A percentile compares a stretch with the other conserved stretches of the same genome.
Evolutionary conservation across 2,113 vertebrate species (phyloP).

Genomic region (Lynx canadensis): DNA sequence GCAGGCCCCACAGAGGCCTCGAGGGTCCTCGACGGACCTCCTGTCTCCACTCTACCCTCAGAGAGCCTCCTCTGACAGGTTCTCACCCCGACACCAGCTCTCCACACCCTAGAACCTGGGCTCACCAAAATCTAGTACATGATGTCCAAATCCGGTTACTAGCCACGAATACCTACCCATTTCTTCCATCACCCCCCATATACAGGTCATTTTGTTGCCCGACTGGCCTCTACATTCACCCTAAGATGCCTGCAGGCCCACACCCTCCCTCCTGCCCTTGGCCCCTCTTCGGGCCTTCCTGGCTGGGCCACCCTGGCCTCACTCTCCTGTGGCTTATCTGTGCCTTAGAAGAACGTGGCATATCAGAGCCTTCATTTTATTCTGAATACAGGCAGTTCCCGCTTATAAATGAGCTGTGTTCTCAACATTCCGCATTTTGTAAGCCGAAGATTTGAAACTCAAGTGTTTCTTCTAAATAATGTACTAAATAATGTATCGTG

Average conservation of each 20-base stretch:
- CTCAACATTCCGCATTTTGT: neutral
- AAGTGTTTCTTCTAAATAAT: neutral
- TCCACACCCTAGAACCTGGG: neutral
- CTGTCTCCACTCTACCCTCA: neutral
- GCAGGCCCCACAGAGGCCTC: too few relatives aligned
- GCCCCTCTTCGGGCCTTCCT: neutral
- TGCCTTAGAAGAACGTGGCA: neutral
- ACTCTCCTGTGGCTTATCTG: neutral
- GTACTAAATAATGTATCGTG: neutral
- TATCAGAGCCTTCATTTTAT: neutral
- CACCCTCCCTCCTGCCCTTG: neutral
- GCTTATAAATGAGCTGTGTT: neutral
- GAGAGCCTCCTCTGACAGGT: neutral
- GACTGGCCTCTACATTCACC: neutral
- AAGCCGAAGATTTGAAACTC: constrained; percentile 10
- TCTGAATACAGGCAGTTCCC: neutral
- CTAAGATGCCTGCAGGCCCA: neutral
- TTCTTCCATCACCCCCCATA: fast-evolving
- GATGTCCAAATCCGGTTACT: neutral
- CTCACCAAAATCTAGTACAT: neutral
- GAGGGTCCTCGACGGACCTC: neutral
- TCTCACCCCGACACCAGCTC: neutral
- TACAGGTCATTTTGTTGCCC: neutral
- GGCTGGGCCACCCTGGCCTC: too few relatives aligned
- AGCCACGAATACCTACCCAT: neutral